Conservation (phyloP, 2,797 vertebrate species). For the Clarias laeviceps region DNA sequence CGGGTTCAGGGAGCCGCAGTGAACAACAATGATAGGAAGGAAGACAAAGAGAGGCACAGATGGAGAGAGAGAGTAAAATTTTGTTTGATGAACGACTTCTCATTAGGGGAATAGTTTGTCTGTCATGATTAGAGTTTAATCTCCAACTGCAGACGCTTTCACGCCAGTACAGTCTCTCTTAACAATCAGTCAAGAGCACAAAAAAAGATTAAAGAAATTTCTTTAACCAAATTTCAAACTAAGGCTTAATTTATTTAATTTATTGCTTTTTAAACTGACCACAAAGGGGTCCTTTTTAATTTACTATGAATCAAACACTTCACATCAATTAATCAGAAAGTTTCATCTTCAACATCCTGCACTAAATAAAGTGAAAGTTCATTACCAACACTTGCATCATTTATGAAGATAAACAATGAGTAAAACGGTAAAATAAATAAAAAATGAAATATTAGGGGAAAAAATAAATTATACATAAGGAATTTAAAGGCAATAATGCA, state of each 20-base stretch:
- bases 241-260: neutral
- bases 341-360: neutral
- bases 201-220: neutral
- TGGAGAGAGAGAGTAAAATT: neutral
- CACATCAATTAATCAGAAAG: neutral
- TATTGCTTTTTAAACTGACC: neutral
- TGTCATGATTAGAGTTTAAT: slow-evolving; percentile 3
- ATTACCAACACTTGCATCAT: no score
- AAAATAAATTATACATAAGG: no score
- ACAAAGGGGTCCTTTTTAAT: neutral
- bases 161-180: neutral
- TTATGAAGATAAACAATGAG: neutral
- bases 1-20: neutral
- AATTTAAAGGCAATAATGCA: no score
- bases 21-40: neutral
- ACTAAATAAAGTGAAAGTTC: neutral
- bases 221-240: neutral
- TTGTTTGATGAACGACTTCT: neutral
- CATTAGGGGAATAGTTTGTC: neutral
- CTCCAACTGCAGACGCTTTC: neutral
- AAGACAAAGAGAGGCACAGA: neutral
- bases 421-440: neutral
- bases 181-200: neutral
- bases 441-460: no score
- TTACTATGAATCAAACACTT: neutral